Evolutionary conservation across 2,797 vertebrate species (phyloP).

Genomic region (Silurus lanzhouensis): DNA sequence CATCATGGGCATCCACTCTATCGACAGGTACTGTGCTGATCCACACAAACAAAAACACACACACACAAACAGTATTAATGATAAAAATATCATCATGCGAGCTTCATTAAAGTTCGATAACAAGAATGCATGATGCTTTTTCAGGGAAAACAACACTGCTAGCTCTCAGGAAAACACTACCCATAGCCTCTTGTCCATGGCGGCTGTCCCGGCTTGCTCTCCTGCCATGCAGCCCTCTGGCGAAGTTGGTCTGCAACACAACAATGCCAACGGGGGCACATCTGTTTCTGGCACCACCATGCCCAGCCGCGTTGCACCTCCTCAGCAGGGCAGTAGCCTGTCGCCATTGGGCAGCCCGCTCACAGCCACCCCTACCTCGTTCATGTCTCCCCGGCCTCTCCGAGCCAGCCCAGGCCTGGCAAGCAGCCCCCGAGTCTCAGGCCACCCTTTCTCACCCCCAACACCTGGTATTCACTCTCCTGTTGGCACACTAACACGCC

Average conservation of each 20-base stretch:
- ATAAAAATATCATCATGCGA: no score
- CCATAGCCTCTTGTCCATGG: conserved; percentile 79
- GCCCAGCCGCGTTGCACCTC: conserved; percentile 79
- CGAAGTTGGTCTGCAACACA: conserved; percentile 79
- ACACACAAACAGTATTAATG: not conserved
- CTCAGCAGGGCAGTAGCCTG: conserved; percentile 77
- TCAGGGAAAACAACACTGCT: conserved; percentile 92
- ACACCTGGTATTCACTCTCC: conserved; percentile 74
- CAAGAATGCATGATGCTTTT: not conserved
- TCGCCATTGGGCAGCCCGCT: conserved; percentile 85
- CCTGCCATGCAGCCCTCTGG: conserved; percentile 76
- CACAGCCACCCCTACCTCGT: conserved; percentile 85
- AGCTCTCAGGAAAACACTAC: conserved; percentile 94
- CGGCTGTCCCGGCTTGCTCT: conserved; percentile 79
- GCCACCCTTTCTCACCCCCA: conserved; percentile 87
- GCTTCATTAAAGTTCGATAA: not conserved
- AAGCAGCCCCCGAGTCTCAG: conserved; percentile 80
- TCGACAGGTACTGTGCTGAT: conserved; percentile 84
- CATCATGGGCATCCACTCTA: conserved; percentile 98
- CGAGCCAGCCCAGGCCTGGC: conserved; percentile 84
- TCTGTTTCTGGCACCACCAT: conserved; percentile 65
- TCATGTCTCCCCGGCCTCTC: conserved; percentile 87
- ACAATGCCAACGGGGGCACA: conserved; percentile 74
- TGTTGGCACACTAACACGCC: conserved; percentile 65
- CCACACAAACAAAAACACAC: not conserved